These are phyloP conservation scores for Spea bombifrons DNA, from an alignment of 2,113 vertebrate species.

Conservation along the genomic window DNA sequence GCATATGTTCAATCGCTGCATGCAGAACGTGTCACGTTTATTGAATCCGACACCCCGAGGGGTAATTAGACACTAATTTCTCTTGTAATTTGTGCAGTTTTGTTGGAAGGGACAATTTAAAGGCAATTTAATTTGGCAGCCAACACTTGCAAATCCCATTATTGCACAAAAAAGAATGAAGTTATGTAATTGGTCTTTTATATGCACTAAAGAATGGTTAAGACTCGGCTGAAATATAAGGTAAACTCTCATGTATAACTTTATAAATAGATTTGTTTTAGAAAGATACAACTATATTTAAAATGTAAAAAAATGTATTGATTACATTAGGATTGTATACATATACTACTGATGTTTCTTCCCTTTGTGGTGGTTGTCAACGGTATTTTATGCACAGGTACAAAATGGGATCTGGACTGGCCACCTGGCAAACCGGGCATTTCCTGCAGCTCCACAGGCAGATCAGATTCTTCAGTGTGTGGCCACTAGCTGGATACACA, in stretches of 20 bases:
- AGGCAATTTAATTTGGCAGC: conserved; percentile 41
- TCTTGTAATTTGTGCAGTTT: conserved; percentile 29
- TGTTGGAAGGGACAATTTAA: conserved; percentile 25
- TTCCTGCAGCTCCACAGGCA: too few species aligned
- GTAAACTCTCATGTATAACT: neutral
- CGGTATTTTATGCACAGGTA: too few species aligned
- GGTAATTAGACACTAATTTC: conserved; percentile 45
- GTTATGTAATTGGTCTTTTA: conserved; percentile 17
- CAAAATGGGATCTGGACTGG: too few species aligned
- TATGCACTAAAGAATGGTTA: neutral
- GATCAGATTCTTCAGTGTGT: too few species aligned
- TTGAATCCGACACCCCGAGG: conserved; percentile 36
- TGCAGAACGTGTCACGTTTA: conserved; percentile 43
- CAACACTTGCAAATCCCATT: conserved; percentile 45
- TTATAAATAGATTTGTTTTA: neutral
- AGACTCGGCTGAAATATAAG: neutral
- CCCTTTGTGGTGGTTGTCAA: too few species aligned
- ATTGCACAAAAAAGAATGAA: conserved; percentile 10
- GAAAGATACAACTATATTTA: too few species aligned
- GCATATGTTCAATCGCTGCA: conserved; percentile 21
- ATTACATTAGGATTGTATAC: too few species aligned
- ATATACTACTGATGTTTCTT: too few species aligned
- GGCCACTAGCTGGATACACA: too few species aligned
- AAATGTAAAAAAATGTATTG: too few species aligned
- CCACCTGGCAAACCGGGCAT: too few species aligned